Evolutionary conservation across 2,797 vertebrate genomes (phyloP), one percentile per base, ranked within the genome.

Genomic region (Strix occidentalis): DNA sequence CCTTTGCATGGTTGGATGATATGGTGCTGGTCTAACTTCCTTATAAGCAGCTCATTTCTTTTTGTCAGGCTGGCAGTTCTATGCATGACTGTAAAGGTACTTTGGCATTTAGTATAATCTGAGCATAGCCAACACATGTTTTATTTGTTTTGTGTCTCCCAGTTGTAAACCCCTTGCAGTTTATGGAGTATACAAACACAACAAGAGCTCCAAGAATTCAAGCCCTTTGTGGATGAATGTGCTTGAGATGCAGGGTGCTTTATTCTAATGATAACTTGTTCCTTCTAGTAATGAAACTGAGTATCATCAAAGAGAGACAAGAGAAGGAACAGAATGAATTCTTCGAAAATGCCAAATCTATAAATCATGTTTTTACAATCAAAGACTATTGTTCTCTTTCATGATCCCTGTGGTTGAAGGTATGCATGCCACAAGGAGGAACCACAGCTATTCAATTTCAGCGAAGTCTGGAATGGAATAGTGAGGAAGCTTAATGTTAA

Each of bases 401-500:
- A 54, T 72, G 57, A 90, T 90, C 50, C 63, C 45, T 89, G 81
- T 89, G 90, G 88, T 71, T 95, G 75, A 93, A 95, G 87, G 94
- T 89, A 90, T 88, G 74, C 65, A 37, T 94, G 85, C 80, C 79
- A 85, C 50, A 58, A 84, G 75, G 90, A 95, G 90, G 56, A 95
- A 91, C 82, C 8, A 1, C 85, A 87, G 84, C 89, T 93, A 88
- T 63, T 94, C 75, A 75, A n/a, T 94, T 95, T 93, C 88, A 93
- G 10, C 64, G 46, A 65, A 92, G 79, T 95, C 89, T 89, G 87
- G 86, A 95, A 84, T 71, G 46, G 43, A 94, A 93, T 89, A 92
- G 93, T 77, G 90, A 92, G 70, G 69, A 91, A 87, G 39, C 48
- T 88, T 87, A 94, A 96, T 95, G 85, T 81, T 94, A 97, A 96